Conservation (phyloP, 2,113 vertebrate species). For the Psophia crepitans region DNA sequence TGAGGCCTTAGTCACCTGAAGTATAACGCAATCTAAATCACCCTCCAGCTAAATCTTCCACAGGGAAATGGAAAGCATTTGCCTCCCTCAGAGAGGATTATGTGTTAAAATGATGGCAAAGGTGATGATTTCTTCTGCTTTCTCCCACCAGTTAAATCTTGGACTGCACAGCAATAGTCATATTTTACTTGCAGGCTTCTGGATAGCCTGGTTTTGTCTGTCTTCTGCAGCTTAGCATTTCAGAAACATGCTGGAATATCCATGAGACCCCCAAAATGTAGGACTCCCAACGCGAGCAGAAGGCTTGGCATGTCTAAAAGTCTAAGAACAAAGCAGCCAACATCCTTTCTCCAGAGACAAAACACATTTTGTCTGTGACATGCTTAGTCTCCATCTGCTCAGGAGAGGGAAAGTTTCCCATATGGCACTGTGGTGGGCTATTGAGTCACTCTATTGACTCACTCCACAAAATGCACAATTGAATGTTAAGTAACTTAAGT, state of each 20-base stretch:
- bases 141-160: background rate
- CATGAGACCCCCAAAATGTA: constrained; percentile 4
- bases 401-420: constrained; percentile 63
- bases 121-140: background rate
- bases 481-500: constrained; percentile 67
- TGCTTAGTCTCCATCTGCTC: constrained; percentile 74
- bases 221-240: background rate
- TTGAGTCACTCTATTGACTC: constrained; percentile 40
- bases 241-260: background rate
- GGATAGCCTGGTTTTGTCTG: background rate
- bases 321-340: constrained; percentile 70
- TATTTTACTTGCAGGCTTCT: background rate
- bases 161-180: background rate
- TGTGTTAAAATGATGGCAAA: background rate
- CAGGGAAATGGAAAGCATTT: background rate
- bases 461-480: constrained; percentile 55
- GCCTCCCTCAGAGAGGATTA: background rate
- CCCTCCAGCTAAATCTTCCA: background rate
- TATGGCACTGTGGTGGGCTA: constrained; percentile 60
- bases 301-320: constrained; percentile 49
- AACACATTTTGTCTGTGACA: constrained; percentile 73
- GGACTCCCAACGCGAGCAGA: constrained; percentile 42
- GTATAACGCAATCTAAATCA: background rate
- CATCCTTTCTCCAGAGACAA: constrained; percentile 71
- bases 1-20: background rate